Percentiles rank a stretch among this genome's conserved stretches.
These are phyloP conservation scores for Planiliza haematocheilus DNA, from an alignment of 2,113 vertebrate genomes.

Conservation along the genomic window DNA sequence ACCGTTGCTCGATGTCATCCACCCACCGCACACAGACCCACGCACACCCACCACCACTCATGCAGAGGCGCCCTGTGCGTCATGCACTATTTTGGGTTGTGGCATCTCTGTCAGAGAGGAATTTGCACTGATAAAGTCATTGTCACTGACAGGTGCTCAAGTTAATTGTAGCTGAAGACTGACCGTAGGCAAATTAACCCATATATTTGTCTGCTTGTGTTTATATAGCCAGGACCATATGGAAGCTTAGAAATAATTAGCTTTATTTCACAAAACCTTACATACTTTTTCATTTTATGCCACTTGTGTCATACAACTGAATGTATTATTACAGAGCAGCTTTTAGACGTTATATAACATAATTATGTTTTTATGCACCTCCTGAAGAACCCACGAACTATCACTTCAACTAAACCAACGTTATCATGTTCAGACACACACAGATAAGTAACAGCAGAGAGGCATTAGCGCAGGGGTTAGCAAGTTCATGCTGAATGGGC, in stretches of 20 bases:
- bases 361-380: not conserved
- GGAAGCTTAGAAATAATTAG: not conserved
- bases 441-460: conserved; percentile 30
- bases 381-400: conserved; percentile 12
- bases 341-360: not conserved
- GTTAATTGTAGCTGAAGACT: conserved; percentile 21
- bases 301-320: not conserved
- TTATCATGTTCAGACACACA: conserved; percentile 31
- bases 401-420: conserved; percentile 14
- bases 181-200: conserved; percentile 11
- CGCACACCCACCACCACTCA: conserved; percentile 10
- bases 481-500: conserved; percentile 67
- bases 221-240: not conserved
- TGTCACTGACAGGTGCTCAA: conserved; percentile 28
- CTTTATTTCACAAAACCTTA: not conserved
- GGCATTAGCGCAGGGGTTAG: conserved; percentile 59
- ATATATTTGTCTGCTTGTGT: conserved; percentile 5
- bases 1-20: conserved; percentile 11
- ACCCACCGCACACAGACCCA: conserved; percentile 36
- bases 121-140: conserved; percentile 48
- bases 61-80: conserved; percentile 27
- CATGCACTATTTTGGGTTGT: conserved; percentile 52
- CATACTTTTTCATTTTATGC: too few species aligned
- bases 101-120: conserved; percentile 43
- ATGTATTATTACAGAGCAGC: not conserved